Conservation (phyloP, 1,140 invertebrate genomes). For the Pseudoatta argentina region DNA sequence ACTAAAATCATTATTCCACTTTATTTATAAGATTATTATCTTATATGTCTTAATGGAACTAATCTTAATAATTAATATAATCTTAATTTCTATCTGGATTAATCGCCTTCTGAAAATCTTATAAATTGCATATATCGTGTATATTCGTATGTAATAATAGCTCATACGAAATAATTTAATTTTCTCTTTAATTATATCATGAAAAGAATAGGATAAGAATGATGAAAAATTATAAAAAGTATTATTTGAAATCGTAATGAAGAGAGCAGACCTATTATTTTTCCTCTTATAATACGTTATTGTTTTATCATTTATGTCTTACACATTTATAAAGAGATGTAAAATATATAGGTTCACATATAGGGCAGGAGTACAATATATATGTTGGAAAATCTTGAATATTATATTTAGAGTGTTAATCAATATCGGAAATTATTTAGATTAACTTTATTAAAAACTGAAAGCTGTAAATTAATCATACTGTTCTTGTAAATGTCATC, state of each 20-base stretch:
- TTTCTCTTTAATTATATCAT: not conserved
- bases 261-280: conserved; percentile 48
- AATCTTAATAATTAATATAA: conserved; percentile 19
- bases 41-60: not conserved
- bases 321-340: not conserved
- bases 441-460: not conserved
- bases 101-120: not conserved
- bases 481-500: not conserved
- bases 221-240: conserved; percentile 6
- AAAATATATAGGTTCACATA: not conserved
- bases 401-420: not conserved
- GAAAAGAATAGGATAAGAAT: not conserved
- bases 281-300: conserved; percentile 8
- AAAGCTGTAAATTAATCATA: not conserved
- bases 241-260: conserved; percentile 32
- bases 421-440: not conserved
- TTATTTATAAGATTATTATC: not conserved
- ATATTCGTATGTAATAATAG: not conserved
- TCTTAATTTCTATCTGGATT: conserved; percentile 6
- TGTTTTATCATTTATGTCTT: conserved; percentile 30
- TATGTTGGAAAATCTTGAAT: not conserved
- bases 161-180: conserved; percentile 35
- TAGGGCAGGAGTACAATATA: not conserved
- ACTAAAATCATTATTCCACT: not conserved
- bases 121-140: not conserved